Evolutionary conservation across 2,888 invertebrate genomes (phyloP).

Genomic region (Lepidochrysops patricia): DNA sequence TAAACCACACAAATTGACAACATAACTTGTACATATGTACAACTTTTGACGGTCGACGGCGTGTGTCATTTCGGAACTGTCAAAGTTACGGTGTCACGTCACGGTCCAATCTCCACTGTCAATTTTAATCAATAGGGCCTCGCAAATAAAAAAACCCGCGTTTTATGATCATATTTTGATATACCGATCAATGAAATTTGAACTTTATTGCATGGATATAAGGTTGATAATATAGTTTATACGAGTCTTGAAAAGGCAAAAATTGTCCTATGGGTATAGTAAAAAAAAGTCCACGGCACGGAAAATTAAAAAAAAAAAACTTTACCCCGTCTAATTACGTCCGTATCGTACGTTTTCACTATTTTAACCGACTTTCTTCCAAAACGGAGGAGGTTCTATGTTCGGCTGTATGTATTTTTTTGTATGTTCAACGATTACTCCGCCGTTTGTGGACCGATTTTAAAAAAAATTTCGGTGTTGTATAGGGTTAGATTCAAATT

Average conservation of each 20-base stretch:
- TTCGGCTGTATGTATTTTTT: too few relatives aligned
- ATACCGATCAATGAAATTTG: neutral
- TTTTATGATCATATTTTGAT: neutral
- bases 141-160: neutral
- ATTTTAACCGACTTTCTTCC: too few relatives aligned
- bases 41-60: neutral
- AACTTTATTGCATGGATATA: neutral
- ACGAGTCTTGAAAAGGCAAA: neutral
- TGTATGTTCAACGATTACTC: too few relatives aligned
- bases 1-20: neutral
- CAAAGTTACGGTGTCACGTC: constrained; percentile 11
- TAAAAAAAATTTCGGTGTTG: too few relatives aligned
- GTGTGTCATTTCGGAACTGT: neutral
- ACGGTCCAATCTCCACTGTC: constrained; percentile 8
- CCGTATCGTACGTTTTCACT: too few relatives aligned
- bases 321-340: too few relatives aligned
- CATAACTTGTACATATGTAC: neutral
- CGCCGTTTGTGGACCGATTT: too few relatives aligned
- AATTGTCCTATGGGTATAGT: neutral
- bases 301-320: neutral
- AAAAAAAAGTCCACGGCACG: neutral
- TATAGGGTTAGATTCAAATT: too few relatives aligned
- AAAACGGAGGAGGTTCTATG: too few relatives aligned
- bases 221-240: neutral
- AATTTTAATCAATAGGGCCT: neutral